Base-by-base conservation (phyloP, 2,797 vertebrate species). In the Limnodromus scolopaceus region DNA sequence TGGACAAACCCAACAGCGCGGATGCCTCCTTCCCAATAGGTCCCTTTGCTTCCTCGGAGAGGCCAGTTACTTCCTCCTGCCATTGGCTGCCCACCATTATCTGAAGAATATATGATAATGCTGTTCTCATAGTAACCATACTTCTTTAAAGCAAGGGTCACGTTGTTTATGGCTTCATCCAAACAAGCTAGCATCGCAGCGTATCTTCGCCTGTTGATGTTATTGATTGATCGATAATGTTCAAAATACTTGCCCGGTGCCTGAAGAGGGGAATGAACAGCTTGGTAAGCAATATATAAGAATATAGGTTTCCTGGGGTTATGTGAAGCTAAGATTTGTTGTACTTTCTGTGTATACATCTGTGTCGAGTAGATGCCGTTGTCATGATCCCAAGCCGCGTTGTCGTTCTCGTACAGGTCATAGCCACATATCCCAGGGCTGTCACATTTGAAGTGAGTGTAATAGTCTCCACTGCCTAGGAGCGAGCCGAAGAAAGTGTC, bases 51-150 rank as follows among this genome's bases (percentile, higher is more conserved):
- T 5, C 99, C 99, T 94, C 99, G 98, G 32, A 99, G 98, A 11
- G 99, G 99, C 99, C 99, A 99, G 95, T 99, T 99, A 96, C 99
- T 99, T 61, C 99, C 99, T 55, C 99, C 99, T 0, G 98, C 98
- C 79, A 98, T 97, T 1, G 99, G 99, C 90, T 99, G 99, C 36
- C 99, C 99, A 1, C 99, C 99, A 0, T 99, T 99, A 92, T 99
- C 99, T 3, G 99, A 99, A 15, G 99, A 99, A 96, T 99, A 99
- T 74, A 99, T 98, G 84, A 99, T 97, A 36, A 99, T 97, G 58
- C 98, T 99, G 79, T 99, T 99, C 92, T 99, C 97, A 34, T 99
- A 99, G 97, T 99, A 99, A 60, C 99, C 99, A 1, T 99, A 99
- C 36, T 94, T 98, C 96, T 99, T 99, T 2, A 99, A 98, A 4